Conservation (phyloP, 2,113 vertebrate species). For the Mixornis gularis region DNA sequence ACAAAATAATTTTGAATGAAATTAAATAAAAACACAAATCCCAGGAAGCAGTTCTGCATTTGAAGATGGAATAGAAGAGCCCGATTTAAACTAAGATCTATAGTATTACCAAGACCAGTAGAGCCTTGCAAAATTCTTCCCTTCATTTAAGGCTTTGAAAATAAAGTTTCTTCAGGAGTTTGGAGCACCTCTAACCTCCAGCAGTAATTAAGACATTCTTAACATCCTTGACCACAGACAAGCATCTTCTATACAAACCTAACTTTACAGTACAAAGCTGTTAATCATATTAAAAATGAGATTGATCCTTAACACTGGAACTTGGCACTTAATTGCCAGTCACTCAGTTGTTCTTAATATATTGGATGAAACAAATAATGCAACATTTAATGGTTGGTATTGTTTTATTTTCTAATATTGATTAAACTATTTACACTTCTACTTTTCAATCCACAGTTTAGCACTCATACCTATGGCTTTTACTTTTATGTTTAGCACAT, state of each 20-base stretch:
- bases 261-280: neutral
- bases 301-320: neutral
- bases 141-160: conserved; percentile 21
- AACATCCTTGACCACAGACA: neutral
- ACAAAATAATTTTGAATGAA: neutral
- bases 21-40: neutral
- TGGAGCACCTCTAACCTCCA: conserved; percentile 1
- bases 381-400: conserved; percentile 61
- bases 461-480: conserved; percentile 79
- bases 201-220: neutral
- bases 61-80: neutral
- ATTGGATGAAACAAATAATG: conserved; percentile 64
- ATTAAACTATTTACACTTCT: conserved; percentile 78
- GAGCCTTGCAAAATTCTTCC: neutral
- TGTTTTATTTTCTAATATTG: conserved; percentile 78
- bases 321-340: neutral
- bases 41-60: neutral
- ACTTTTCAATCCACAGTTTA: conserved; percentile 71
- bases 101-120: neutral
- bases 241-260: neutral
- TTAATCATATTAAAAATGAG: neutral
- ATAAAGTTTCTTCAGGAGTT: neutral
- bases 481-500: conserved; percentile 64
- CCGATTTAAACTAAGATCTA: neutral
- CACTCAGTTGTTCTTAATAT: neutral